phyloP scores from a whole-genome alignment of 2,113 vertebrate species.

The Nettapus auritus region DNA sequence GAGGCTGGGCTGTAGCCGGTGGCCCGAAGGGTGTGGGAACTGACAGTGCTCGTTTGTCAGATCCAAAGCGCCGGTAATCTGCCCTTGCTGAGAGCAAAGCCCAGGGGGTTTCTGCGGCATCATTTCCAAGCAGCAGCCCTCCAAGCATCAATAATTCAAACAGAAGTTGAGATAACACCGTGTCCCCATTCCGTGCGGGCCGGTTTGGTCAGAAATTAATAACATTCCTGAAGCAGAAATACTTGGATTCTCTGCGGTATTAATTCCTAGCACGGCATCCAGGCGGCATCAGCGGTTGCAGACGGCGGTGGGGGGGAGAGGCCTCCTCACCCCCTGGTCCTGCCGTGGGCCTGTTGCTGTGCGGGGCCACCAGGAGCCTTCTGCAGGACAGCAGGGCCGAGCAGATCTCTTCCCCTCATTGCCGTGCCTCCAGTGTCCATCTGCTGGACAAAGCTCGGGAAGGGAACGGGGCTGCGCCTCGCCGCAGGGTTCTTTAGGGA shows the following conservation, averaged over 20 bases:
- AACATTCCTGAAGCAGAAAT: not conserved
- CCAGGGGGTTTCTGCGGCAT: accelerated
- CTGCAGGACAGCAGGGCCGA: not conserved
- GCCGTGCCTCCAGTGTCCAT: not conserved
- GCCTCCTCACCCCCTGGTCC: too few species aligned
- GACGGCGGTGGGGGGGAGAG: accelerated
- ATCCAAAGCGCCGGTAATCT: not conserved
- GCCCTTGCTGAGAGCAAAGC: not conserved
- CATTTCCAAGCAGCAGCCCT: not conserved
- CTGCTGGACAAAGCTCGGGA: not conserved
- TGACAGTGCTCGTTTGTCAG: not conserved
- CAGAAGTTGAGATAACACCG: not conserved
- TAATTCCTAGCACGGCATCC: not conserved
- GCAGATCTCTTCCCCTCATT: not conserved
- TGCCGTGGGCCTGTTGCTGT: not conserved
- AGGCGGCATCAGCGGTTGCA: accelerated
- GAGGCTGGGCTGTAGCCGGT: not conserved
- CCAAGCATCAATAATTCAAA: not conserved
- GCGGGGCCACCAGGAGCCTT: not conserved
- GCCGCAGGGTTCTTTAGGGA: not conserved
- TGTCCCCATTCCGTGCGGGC: not conserved
- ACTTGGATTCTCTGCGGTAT: not conserved
- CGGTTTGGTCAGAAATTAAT: not conserved
- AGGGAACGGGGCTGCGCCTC: not conserved
- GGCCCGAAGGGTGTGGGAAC: not conserved